Evolutionary conservation across 2,888 invertebrate genomes (phyloP).

Genomic region (Leptinotarsa juncta): DNA sequence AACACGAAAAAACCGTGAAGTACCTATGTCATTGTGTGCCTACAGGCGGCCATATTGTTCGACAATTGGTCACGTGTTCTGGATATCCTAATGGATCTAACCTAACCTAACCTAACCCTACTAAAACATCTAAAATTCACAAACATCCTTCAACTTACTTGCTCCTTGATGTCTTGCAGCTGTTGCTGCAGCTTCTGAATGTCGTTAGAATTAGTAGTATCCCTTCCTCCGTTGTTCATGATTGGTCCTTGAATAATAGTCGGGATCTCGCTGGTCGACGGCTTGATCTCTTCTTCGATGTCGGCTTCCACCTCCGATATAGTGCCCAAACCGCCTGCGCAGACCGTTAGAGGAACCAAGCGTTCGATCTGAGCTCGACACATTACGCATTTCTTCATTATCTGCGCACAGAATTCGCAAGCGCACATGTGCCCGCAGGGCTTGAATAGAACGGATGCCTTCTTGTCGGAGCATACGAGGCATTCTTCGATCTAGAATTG

Average conservation of each 20-base stretch:
- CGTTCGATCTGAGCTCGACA: constrained; percentile 89
- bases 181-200: constrained; percentile 94
- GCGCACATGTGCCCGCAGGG: constrained; percentile 97
- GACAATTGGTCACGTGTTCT: too few species aligned
- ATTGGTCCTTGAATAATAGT: constrained; percentile 62
- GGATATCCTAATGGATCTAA: too few species aligned
- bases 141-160: constrained; percentile 70
- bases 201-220: constrained; percentile 79
- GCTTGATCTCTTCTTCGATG: constrained; percentile 65
- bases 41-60: too few species aligned
- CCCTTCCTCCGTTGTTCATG: constrained; percentile 77
- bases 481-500: constrained; percentile 88
- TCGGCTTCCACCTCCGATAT: constrained; percentile 68
- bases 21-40: too few species aligned
- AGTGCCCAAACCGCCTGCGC: constrained; percentile 64
- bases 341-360: constrained; percentile 69
- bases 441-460: constrained; percentile 91
- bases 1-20: too few species aligned
- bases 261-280: constrained; percentile 37
- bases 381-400: constrained; percentile 98
- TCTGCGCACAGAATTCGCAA: constrained; percentile 88
- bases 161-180: constrained; percentile 96
- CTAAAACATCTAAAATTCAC: not conserved
- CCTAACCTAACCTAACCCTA: not conserved
- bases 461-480: constrained; percentile 94